Evolutionary conservation across 30 jellyfish, hydroid and myxozoan genomes (phyloP), one percentile per base, ranked within the genome.

Genomic region (Phacellophora camtschatica): DNA sequence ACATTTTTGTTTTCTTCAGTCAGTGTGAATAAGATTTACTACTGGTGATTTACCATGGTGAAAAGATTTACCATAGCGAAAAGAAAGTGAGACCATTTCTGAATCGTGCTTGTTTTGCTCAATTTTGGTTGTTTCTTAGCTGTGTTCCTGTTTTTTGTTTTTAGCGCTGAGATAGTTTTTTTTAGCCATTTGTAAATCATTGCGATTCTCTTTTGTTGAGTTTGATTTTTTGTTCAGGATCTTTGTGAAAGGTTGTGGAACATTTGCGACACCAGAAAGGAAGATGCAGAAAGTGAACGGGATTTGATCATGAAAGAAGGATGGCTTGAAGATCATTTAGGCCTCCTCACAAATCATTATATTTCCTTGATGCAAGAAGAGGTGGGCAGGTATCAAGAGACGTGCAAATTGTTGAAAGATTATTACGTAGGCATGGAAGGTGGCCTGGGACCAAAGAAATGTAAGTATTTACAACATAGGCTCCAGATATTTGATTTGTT

Each of bases 171-270:
- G 13, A 41, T 41, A 16, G 16, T 41, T 7, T 41, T 53, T 53
- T 19, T 53, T 11, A 53, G 12, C 12, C 11, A 61, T 15, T 61
- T 12, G 56, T 15, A 8, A 22, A 61, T 12, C 55, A n/a, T 20
- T 12, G 5, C 74, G 10, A 7, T 20, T 24, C 5, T 28, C 28
- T 61, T 18, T 18, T 22, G 20, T 54, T 12, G 25, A 10, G 25
- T 22, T 54, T 54, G 68, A 25, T 54, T 54, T 15, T 6, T 12
- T 8, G 6, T 8, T 0, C 34, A 93, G 99, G 99, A 93, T 77
- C 72, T 93, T 30, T 80, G 96, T 33, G 99, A 86, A 33, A 32
- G 97, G 42, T 90, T 93, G 5, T 93, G 99, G 99, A 96, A 93
- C 78, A 93, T 93, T 13, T 93, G 96, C 63, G 99, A 93, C 68